Evolutionary conservation across 2,888 invertebrate species (phyloP).

Genomic region (Drosophila neonasuta): DNA sequence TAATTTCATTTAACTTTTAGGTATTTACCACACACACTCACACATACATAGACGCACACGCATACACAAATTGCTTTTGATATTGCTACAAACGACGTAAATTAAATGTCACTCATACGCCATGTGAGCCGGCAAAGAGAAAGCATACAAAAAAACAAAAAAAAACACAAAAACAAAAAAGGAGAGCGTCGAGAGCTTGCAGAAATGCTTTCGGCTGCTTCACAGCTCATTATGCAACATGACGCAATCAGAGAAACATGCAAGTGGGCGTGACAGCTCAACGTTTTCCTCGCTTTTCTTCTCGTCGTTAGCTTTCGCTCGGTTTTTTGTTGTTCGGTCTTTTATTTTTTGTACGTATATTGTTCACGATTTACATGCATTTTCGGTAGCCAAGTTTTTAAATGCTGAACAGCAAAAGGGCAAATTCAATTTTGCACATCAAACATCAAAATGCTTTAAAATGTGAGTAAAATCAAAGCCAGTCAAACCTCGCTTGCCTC

Average conservation of each 20-base stretch:
- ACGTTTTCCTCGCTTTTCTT: slow-evolving; percentile 4
- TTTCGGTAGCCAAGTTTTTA: slow-evolving; percentile 26
- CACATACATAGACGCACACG: neutral
- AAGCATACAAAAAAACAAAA: neutral
- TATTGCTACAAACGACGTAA: slow-evolving; percentile 50
- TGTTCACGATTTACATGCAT: slow-evolving; percentile 38
- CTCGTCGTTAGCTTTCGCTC: neutral
- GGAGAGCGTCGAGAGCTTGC: slow-evolving; percentile 4
- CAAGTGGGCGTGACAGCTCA: slow-evolving; percentile 32
- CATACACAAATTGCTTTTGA: slow-evolving; percentile 21
- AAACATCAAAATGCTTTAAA: slow-evolving; percentile 61
- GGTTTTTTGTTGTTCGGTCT: neutral
- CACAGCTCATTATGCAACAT: slow-evolving; percentile 74
- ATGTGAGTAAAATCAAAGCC: slow-evolving; percentile 55
- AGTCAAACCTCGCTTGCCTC: slow-evolving; percentile 18
- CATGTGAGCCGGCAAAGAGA: slow-evolving; percentile 37
- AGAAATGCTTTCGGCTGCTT: slow-evolving; percentile 42
- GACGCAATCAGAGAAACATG: slow-evolving; percentile 61
- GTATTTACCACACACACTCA: slow-evolving; percentile 7
- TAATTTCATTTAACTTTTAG: slow-evolving; percentile 23
- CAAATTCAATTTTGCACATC: slow-evolving; percentile 67
- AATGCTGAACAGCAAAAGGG: slow-evolving; percentile 47
- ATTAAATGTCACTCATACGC: slow-evolving; percentile 77
- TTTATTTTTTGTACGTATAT: neutral
- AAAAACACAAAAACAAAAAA: neutral